phyloP scores from a whole-genome alignment of 2,888 invertebrate genomes.

The Mesoligia furuncula region DNA sequence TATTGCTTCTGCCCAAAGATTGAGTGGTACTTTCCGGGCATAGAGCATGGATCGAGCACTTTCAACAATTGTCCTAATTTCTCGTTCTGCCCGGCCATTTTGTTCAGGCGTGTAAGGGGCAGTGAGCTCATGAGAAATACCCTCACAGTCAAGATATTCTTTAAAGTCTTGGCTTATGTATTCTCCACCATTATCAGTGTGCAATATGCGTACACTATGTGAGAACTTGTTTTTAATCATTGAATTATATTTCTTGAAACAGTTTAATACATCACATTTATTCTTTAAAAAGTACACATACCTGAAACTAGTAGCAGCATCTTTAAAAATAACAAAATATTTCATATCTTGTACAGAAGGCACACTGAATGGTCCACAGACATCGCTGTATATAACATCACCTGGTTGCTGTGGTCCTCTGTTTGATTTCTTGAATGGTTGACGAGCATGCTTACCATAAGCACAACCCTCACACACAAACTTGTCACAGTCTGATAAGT shows the following conservation, averaged over 20 bases:
- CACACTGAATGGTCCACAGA: slow-evolving; percentile 1
- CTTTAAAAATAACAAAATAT: neutral
- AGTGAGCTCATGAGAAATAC: neutral
- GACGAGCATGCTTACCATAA: too few relatives aligned
- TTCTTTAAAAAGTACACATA: slow-evolving; percentile 8
- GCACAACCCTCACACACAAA: too few relatives aligned
- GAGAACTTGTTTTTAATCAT: neutral
- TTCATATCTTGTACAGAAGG: neutral
- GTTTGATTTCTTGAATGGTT: too few relatives aligned
- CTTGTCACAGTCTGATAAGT: too few relatives aligned
- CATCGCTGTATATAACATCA: too few relatives aligned
- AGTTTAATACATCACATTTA: slow-evolving; percentile 2
- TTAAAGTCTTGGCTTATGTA: too few relatives aligned
- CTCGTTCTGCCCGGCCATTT: neutral
- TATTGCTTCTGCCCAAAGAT: neutral
- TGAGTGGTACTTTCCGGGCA: neutral
- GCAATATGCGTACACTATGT: neutral
- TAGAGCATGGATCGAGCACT: neutral
- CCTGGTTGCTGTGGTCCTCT: too few relatives aligned
- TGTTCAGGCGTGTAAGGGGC: slow-evolving; percentile 5
- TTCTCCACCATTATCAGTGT: too few relatives aligned
- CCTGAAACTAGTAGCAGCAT: neutral
- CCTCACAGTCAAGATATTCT: too few relatives aligned
- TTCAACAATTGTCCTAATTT: slow-evolving; percentile 1
- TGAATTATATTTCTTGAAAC: neutral